Percentiles rank a stretch among this genome's conserved stretches.
Evolutionary conservation across 2,888 invertebrate genomes (phyloP).

Genomic region (Lycocerus yunnanus): DNA sequence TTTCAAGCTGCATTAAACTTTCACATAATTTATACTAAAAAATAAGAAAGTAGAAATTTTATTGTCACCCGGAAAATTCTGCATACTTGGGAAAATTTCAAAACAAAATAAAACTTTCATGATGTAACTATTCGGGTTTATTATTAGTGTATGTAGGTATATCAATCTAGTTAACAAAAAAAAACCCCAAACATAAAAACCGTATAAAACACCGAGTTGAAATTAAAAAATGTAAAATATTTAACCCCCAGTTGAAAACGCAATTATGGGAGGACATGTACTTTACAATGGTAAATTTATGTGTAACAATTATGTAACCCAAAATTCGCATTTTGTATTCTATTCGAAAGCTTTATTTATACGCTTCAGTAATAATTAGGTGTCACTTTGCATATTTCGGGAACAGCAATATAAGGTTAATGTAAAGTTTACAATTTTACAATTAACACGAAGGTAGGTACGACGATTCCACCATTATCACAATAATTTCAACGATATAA

Average conservation of each 20-base stretch:
- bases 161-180: not conserved
- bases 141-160: not conserved
- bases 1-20: constrained; percentile 3
- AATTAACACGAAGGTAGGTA: constrained; percentile 23
- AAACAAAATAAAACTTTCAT: not conserved
- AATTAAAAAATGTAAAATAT: constrained; percentile 1
- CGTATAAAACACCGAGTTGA: not conserved
- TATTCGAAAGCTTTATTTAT: constrained; percentile 28
- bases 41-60: not conserved
- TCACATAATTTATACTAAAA: constrained; percentile 1
- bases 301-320: constrained; percentile 36
- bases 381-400: constrained; percentile 32
- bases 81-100: not conserved
- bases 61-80: not conserved
- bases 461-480: constrained; percentile 23
- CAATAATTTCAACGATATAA: constrained; percentile 24
- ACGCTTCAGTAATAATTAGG: constrained; percentile 34
- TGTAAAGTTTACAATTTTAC: constrained; percentile 20
- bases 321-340: constrained; percentile 38
- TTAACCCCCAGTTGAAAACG: constrained; percentile 2
- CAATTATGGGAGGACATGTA: constrained; percentile 12
- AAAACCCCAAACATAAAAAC: not conserved
- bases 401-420: constrained; percentile 18
- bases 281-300: constrained; percentile 39
- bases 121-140: not conserved